Percentiles rank a stretch among this genome's conserved stretches.
Conservation (phyloP, 1,140 invertebrate species). For the Tribolium castaneum region DNA sequence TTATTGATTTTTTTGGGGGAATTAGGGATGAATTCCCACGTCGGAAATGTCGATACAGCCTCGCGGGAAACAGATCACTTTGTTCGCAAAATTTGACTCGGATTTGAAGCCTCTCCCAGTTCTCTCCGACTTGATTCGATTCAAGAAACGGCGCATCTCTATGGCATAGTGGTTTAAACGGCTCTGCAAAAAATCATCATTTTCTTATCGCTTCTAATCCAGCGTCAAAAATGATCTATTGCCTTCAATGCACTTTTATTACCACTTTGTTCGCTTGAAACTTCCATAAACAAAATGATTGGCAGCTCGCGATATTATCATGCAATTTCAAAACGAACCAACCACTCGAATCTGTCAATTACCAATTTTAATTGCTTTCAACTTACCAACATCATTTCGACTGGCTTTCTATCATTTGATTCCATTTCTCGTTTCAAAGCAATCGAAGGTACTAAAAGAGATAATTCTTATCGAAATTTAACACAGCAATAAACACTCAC, state of each 20-base stretch:
- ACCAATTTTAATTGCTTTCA: background rate
- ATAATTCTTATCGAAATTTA: background rate
- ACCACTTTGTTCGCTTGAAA: background rate
- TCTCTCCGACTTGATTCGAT: background rate
- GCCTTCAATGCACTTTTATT: background rate
- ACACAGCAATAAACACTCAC: background rate
- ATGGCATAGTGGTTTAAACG: background rate
- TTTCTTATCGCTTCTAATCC: too few species aligned
- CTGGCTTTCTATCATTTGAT: conserved; percentile 60
- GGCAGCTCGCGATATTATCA: background rate
- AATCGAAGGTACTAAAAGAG: background rate
- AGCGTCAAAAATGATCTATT: too few species aligned
- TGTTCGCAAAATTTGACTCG: background rate
- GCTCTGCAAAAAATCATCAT: background rate
- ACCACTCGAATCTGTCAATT: background rate
- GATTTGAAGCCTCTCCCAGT: background rate
- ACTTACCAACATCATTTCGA: conserved; percentile 49
- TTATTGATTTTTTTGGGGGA: background rate
- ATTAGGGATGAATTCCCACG: background rate
- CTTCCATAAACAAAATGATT: background rate
- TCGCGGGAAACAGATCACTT: conserved; percentile 6
- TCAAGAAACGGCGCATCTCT: too few species aligned
- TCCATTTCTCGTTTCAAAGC: background rate
- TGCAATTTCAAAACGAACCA: background rate
- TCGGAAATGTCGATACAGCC: background rate